Evolutionary conservation across 2,888 invertebrate species (phyloP), one percentile per base, ranked within the genome.

Genomic region (Pocota personata): DNA sequence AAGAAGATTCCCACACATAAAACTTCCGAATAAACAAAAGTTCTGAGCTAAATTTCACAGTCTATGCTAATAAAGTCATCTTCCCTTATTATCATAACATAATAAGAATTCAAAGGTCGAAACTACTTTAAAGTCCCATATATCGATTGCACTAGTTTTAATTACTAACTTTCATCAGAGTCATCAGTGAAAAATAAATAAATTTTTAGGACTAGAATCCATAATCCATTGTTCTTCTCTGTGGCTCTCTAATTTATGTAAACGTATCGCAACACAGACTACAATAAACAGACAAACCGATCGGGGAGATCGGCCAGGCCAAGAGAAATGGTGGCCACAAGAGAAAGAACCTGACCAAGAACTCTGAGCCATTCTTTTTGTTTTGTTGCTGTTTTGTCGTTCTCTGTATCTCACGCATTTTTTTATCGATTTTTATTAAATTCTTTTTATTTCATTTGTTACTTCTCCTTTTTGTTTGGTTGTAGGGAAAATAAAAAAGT

Each of bases 341-440:
- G 84, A 80, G 80, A 80, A 84, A 60, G 60, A 84, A 78, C 83
- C 43, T 73, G 75, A 66, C 67, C 67, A 78, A 79, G 64, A 78
- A 62, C 55, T 71, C 62, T 16, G 57, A 75, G 35, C 30, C 75
- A 55, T 57, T 57, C 32, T 32, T 76, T 66, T 60, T 60, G 64
- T 66, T 64, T 58, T 60, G 62, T 16, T 60, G 67, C 57, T 60
- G 50, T 37, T 64, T 37, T 35, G 43, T 12, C 40, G 16, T 46
- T 52, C 58, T 55, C 57, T 66, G 55, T n/a, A 19, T 14, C 43
- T 19, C 19, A 62, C 52, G 60, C 73, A 55, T 35, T 21, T 55
- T 52, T 50, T 67, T 60, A 14, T 64, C 35, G 32, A 37, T 66
- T 48, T 76, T 46, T 66, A 16, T 69, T 10, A n/a, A 67, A 7